Percentiles rank a stretch among this genome's conserved stretches.
Conservation (phyloP, 2,797 vertebrate species). For the Lepilemur ruficaudatus region DNA sequence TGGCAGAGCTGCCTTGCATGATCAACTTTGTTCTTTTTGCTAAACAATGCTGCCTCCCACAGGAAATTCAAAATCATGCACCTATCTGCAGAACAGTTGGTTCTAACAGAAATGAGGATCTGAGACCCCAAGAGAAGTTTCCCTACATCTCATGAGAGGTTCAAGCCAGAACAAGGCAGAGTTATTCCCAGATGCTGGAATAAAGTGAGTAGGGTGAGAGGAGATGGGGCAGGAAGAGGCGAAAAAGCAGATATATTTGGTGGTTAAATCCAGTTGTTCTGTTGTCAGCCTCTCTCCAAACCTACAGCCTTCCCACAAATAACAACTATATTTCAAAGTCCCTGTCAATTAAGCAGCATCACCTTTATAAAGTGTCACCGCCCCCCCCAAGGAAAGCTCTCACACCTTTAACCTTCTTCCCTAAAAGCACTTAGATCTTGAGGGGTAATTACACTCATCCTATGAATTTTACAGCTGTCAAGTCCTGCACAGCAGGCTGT, state of each 20-base stretch:
- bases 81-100: fast-evolving
- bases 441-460: background rate
- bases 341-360: background rate
- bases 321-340: background rate
- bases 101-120: background rate
- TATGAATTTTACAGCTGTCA: background rate
- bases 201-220: background rate
- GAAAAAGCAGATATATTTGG: background rate
- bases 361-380: background rate
- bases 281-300: background rate
- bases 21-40: background rate
- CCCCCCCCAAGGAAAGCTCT: background rate
- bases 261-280: background rate
- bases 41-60: background rate
- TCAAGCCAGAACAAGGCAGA: background rate
- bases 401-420: too few relatives aligned
- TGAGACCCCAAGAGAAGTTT: too few relatives aligned
- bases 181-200: background rate
- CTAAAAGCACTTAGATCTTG: background rate
- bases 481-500: background rate
- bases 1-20: background rate
- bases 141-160: background rate
- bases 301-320: background rate
- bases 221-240: background rate
- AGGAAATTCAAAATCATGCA: background rate